Base-by-base conservation (phyloP, 2,888 invertebrate species). In the Drosophila nr. medialis region DNA sequence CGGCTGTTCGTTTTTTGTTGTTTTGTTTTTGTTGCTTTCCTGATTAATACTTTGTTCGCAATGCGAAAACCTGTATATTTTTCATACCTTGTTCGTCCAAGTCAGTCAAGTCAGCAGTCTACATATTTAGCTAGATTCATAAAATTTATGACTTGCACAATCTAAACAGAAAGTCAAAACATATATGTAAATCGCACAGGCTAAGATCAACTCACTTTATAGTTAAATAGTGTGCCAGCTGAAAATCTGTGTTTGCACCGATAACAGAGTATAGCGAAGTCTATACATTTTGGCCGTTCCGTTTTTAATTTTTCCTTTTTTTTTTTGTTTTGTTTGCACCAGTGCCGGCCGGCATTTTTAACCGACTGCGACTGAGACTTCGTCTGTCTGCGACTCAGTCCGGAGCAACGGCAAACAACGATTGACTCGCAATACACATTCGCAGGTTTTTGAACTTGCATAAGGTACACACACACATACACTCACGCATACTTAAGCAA, bases 401-500 rank as follows among this genome's bases (percentile, higher is more conserved):
- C 49, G 48, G 30, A 49, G 58, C 68, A 51, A 45, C 65, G 64
- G 65, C 63, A 49, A 59, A 61, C 60, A 62, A 27, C 66, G 72
- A 66, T 74, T 86, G 74, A 83, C 76, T 86, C 79, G 64, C 48
- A 64, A 64, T 60, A 56, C 50, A 66, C 45, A 56, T 36, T 64
- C 51, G 82, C 88, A 81, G 91, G 91, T 90, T 91, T 91, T 91
- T 91, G 91, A 91, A 88, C 89, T 89, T 88, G 75, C 77, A 82
- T 79, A 83, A 80, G 77, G 81, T 80, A 82, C 73, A 76, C 49
- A 64, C 48, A 64, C 48, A 53, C 24, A 64, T 36, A 49, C 24
- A 51, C 36, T 30, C n/a, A 45, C 32, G 10, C 42, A 53, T 30
- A 32, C 36, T 40, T 24, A 30, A 30, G 38, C 54, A 36, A 38